Conservation (phyloP, 2,888 invertebrate species). For the Teinopalpus imperialis region DNA sequence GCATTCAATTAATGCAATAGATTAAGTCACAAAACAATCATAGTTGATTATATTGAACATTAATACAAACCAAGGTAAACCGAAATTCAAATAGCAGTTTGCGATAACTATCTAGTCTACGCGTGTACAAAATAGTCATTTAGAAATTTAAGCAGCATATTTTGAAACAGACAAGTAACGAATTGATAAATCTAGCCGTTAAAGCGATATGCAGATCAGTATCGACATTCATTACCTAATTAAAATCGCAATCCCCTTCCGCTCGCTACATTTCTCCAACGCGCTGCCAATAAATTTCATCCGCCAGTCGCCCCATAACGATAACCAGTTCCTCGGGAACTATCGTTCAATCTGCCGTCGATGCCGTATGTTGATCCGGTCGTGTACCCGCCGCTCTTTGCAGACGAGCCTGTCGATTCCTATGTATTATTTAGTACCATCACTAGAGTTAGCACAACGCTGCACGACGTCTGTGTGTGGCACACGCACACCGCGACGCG, state of each 20-base stretch:
- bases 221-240: slow-evolving; percentile 83
- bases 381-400: slow-evolving; percentile 79
- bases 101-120: slow-evolving; percentile 32
- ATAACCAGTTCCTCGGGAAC: slow-evolving; percentile 82
- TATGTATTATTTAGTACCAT: slow-evolving; percentile 79
- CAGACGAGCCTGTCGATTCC: slow-evolving; percentile 76
- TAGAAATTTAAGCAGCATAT: slow-evolving; percentile 57
- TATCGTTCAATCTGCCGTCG: slow-evolving; percentile 82
- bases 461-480: slow-evolving; percentile 37
- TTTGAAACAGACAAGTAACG: slow-evolving; percentile 64
- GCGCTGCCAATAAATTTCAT: slow-evolving; percentile 82
- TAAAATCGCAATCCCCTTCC: slow-evolving; percentile 82
- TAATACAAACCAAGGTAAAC: not conserved
- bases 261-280: slow-evolving; percentile 81
- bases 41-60: slow-evolving; percentile 1
- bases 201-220: slow-evolving; percentile 80
- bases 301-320: slow-evolving; percentile 81
- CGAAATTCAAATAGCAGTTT: slow-evolving; percentile 23
- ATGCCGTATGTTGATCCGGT: slow-evolving; percentile 81
- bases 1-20: not conserved
- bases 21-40: slow-evolving; percentile 7
- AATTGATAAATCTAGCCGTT: slow-evolving; percentile 78
- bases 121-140: slow-evolving; percentile 48
- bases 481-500: slow-evolving; percentile 48
- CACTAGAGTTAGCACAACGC: slow-evolving; percentile 55